phyloP scores from a whole-genome alignment of 2,888 invertebrate species.

The Sympetrum striolatum region DNA sequence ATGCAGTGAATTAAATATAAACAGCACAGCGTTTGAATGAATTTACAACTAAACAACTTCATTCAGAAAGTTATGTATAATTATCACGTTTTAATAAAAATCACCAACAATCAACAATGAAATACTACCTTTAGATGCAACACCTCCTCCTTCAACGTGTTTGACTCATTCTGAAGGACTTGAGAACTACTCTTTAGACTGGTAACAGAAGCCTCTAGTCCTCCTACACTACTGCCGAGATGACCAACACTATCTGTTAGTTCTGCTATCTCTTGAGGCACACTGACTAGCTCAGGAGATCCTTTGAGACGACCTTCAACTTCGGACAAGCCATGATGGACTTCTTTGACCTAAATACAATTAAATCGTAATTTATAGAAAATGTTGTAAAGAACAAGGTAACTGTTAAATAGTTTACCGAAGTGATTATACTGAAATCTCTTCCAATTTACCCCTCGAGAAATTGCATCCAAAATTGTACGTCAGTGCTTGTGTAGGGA shows the following conservation, averaged over 20 bases:
- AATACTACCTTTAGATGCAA: slow-evolving; percentile 5
- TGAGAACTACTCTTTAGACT: not conserved
- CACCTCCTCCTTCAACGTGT: not conserved
- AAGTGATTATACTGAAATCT: too few relatives aligned
- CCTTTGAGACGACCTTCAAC: slow-evolving; percentile 67
- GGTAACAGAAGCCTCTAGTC: slow-evolving; percentile 57
- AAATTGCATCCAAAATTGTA: too few relatives aligned
- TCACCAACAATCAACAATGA: not conserved
- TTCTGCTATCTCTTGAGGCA: slow-evolving; percentile 65
- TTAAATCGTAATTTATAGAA: not conserved
- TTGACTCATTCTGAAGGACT: slow-evolving; percentile 17
- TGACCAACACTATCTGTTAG: slow-evolving; percentile 66
- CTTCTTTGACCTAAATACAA: slow-evolving; percentile 58
- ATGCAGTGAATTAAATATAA: too few relatives aligned
- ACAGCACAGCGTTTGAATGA: too few relatives aligned
- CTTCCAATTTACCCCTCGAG: too few relatives aligned
- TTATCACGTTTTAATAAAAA: not conserved
- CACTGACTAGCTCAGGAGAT: slow-evolving; percentile 67
- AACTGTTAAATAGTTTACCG: too few relatives aligned
- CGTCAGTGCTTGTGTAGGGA: too few relatives aligned
- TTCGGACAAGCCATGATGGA: slow-evolving; percentile 61
- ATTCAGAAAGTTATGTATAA: too few relatives aligned
- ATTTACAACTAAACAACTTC: too few relatives aligned
- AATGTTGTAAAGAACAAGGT: too few relatives aligned
- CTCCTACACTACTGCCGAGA: slow-evolving; percentile 68